These are phyloP conservation scores for Microcebus murinus DNA, from an alignment of 2,113 vertebrate genomes.

Conservation along the genomic window DNA sequence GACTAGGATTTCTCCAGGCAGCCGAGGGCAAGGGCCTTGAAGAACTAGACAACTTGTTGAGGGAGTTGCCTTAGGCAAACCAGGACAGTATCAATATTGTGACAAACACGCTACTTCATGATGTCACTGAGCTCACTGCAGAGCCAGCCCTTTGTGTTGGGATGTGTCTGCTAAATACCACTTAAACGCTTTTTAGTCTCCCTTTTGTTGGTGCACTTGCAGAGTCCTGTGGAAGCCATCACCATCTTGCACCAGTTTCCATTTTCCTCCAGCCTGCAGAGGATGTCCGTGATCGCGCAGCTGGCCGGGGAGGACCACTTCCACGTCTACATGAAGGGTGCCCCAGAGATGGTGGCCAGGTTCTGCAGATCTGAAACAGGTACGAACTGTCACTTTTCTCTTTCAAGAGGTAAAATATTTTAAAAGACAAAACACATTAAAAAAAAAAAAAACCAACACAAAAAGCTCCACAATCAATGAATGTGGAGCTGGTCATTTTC, in stretches of 20 bases:
- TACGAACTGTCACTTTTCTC: slow-evolving; percentile 11
- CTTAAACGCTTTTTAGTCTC: neutral
- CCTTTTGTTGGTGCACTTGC: neutral
- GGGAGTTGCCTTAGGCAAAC: neutral
- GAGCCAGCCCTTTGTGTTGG: neutral
- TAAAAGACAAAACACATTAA: neutral
- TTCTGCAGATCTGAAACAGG: slow-evolving; percentile 82
- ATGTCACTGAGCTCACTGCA: neutral
- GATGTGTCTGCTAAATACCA: neutral
- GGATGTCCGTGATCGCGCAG: slow-evolving; percentile 83
- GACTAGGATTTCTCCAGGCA: neutral
- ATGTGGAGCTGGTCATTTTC: neutral
- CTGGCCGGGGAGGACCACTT: slow-evolving; percentile 41
- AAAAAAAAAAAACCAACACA: neutral
- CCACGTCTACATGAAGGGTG: slow-evolving; percentile 83
- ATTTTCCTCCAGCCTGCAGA: slow-evolving; percentile 85
- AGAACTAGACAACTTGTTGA: neutral
- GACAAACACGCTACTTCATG: neutral
- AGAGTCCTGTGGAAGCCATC: slow-evolving; percentile 77
- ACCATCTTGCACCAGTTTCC: slow-evolving; percentile 83
- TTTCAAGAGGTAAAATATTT: neutral
- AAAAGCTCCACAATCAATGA: neutral
- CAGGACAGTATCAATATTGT: neutral
- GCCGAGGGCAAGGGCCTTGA: neutral
- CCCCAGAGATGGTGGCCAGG: slow-evolving; percentile 80